These are phyloP conservation scores for Arothron firmamentum DNA, from an alignment of 2,113 vertebrate species.

Conservation along the genomic window DNA sequence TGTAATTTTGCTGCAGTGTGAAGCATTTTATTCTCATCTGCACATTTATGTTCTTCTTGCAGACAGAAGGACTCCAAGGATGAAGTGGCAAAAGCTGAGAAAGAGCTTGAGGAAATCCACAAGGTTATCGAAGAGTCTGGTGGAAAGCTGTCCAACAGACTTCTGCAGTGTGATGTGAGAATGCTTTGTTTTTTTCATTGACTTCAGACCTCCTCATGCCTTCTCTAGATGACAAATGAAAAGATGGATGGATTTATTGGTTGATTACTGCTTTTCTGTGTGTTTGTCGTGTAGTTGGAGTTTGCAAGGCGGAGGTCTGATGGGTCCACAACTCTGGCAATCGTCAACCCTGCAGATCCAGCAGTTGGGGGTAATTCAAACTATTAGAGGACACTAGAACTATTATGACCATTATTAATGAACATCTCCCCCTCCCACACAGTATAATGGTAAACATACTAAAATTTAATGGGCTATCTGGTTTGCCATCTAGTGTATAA, in stretches of 20 bases:
- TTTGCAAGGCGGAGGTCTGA: constrained; percentile 88
- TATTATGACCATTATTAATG: no score
- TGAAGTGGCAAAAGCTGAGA: constrained; percentile 81
- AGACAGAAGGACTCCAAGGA: constrained; percentile 88
- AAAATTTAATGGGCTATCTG: no score
- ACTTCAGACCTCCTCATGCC: not conserved
- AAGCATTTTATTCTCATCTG: constrained; percentile 29
- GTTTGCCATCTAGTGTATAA: no score
- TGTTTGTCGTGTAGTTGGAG: constrained; percentile 77
- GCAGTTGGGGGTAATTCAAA: constrained; percentile 78
- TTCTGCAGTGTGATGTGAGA: constrained; percentile 83
- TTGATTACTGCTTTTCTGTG: not conserved
- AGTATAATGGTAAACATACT: no score
- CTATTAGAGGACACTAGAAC: not conserved
- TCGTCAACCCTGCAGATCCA: constrained; percentile 87
- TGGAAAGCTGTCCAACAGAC: constrained; percentile 86
- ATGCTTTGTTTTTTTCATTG: not conserved
- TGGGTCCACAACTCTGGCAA: constrained; percentile 89
- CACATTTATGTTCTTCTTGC: constrained; percentile 43
- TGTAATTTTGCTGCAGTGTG: constrained; percentile 21
- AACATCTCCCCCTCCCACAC: no score
- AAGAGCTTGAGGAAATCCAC: constrained; percentile 89
- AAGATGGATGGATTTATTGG: not conserved
- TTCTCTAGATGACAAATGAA: not conserved
- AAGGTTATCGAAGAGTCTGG: constrained; percentile 87